Conservation (phyloP, 2,797 vertebrate genomes). For the Acrossocheilus fasciatus region DNA sequence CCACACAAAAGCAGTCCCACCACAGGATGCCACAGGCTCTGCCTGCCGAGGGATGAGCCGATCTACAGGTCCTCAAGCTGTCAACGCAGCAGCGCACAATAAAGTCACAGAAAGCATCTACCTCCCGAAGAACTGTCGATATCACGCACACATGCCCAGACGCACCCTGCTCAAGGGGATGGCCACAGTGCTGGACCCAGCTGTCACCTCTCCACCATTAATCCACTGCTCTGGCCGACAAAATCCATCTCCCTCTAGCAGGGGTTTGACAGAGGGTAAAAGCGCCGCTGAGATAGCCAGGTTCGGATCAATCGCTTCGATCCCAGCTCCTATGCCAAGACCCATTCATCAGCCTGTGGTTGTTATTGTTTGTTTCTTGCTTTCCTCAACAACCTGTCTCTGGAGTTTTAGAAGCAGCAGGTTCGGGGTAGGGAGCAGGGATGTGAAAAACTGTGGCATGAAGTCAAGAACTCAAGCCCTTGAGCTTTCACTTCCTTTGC, state of each 20-base stretch:
- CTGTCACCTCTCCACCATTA: constrained; percentile 72
- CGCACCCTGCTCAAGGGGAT: constrained; percentile 51
- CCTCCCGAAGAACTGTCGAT: constrained; percentile 72
- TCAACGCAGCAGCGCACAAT: constrained; percentile 41
- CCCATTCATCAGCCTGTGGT: constrained; percentile 77
- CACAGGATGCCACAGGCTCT: background rate
- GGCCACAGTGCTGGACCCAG: constrained; percentile 59
- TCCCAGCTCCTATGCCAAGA: constrained; percentile 73
- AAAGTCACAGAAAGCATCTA: constrained; percentile 48
- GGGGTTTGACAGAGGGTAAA: constrained; percentile 84
- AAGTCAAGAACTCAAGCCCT: constrained; percentile 4
- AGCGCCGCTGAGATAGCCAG: constrained; percentile 80
- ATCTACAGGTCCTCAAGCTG: constrained; percentile 29
- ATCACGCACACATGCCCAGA: constrained; percentile 55
- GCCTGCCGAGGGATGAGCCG: background rate
- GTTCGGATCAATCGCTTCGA: constrained; percentile 82
- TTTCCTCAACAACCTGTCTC: constrained; percentile 58
- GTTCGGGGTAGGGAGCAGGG: constrained; percentile 31
- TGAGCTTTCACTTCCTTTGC: constrained; percentile 15
- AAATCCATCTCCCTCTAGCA: constrained; percentile 81
- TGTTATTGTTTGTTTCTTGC: constrained; percentile 70
- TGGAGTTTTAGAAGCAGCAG: constrained; percentile 47
- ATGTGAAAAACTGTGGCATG: constrained; percentile 19
- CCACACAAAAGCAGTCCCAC: constrained; percentile 6
- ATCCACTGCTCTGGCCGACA: constrained; percentile 81